Evolutionary conservation across 1,140 invertebrate species (phyloP).

Genomic region (Armadillidium nasatum): DNA sequence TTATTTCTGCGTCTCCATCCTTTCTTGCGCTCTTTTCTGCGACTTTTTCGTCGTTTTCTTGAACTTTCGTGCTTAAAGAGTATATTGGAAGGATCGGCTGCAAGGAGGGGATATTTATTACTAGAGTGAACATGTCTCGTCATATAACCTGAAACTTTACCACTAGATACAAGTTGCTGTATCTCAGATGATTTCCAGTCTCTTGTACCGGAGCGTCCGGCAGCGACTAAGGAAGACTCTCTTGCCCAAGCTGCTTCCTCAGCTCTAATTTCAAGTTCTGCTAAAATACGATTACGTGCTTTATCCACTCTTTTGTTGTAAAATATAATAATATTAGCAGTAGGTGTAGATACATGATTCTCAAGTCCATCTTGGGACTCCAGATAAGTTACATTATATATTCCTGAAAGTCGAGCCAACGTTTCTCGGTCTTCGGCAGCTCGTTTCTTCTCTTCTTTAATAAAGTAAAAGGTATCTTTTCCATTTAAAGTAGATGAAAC

Average conservation of each 20-base stretch:
- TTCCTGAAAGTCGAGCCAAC: slow-evolving; percentile 67
- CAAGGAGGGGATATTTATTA: slow-evolving; percentile 80
- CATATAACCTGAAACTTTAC: slow-evolving; percentile 81
- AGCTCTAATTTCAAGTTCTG: slow-evolving; percentile 82
- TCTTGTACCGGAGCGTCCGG: slow-evolving; percentile 69
- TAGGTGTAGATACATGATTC: slow-evolving; percentile 74
- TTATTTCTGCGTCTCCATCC: slow-evolving; percentile 40
- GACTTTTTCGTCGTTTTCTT: slow-evolving; percentile 42
- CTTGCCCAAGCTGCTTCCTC: slow-evolving; percentile 78
- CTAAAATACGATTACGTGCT: slow-evolving; percentile 62
- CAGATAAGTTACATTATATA: slow-evolving; percentile 79
- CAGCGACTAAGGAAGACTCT: slow-evolving; percentile 78
- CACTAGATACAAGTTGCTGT: slow-evolving; percentile 77
- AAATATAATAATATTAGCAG: slow-evolving; percentile 83
- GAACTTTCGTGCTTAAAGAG: slow-evolving; percentile 47
- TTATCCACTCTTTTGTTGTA: slow-evolving; percentile 84
- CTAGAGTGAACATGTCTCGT: slow-evolving; percentile 84
- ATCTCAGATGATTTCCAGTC: slow-evolving; percentile 87
- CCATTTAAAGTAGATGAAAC: slow-evolving; percentile 72
- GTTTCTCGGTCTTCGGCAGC: slow-evolving; percentile 57
- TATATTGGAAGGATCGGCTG: slow-evolving; percentile 92
- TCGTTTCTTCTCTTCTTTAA: slow-evolving; percentile 33
- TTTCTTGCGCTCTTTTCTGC: slow-evolving; percentile 41
- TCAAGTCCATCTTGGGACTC: slow-evolving; percentile 58
- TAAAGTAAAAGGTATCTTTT: slow-evolving; percentile 52